Base-by-base conservation (phyloP, 2,797 vertebrate species). In the Eurystomus glaucurus region DNA sequence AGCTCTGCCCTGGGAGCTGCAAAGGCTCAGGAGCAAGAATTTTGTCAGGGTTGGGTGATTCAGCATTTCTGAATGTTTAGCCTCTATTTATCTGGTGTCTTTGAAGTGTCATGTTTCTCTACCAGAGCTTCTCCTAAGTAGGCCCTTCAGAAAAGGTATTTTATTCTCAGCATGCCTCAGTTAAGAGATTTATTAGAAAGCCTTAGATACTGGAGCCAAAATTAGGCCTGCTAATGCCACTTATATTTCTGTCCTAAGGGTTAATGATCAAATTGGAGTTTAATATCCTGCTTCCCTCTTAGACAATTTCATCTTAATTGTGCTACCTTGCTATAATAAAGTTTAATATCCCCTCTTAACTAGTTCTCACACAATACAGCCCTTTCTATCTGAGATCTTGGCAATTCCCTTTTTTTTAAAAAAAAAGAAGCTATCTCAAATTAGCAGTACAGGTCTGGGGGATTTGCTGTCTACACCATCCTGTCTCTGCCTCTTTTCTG, bases 241-340 rank as follows among this genome's bases (percentile, higher is more conserved):
- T 86, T 72, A 57, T 21, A 72, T 84, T 89, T 46, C 26, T 94
- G 46, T 60, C 57, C 50, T 85, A 85, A 68, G 22, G 28, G 14
- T 71, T 85, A 93, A 92, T 66, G 41, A 83, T 84, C 68, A 70
- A 79, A 50, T 23, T 77, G 60, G 45, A 43, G 33, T 89, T 94
- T 87, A 82, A 89, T 82, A 77, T 46, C 78, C 37, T 43, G 18
- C 37, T 72, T 95, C 10, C 33, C 35, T 62, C 33, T 75, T 29
- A 62, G 62, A 55, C 7, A 4, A 85, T 60, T 93, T 95, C 45
- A 46, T 14, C 74, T 87, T 85, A 77, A 78, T 54, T 89, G 54
- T 79, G 23, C 31, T 64, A 35, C 60, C 35, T 89, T 87, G n/a
- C 33, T 88, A 31, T 45, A 29, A 33, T n/a, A 87, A 92, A 83